A percentile compares a stretch with the other conserved stretches of the same genome.
Conservation (phyloP, 2,797 vertebrate genomes). For the Anguilla anguilla region DNA sequence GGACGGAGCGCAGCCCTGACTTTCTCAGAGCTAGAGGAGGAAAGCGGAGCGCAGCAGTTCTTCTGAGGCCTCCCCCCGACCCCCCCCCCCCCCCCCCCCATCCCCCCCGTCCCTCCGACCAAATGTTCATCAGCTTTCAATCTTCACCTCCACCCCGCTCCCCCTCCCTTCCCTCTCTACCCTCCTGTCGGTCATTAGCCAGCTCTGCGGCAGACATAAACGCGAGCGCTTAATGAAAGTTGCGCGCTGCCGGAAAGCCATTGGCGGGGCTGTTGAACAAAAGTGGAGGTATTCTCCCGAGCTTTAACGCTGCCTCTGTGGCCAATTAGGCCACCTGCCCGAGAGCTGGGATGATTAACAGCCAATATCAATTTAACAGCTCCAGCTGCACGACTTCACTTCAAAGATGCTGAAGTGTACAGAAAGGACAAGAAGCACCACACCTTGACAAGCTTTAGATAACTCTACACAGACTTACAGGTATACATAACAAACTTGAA, state of each 20-base stretch:
- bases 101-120: not conserved
- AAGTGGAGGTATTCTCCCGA: slow-evolving; percentile 47
- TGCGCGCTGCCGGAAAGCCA: slow-evolving; percentile 61
- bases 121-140: not conserved
- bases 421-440: not conserved
- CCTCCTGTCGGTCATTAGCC: slow-evolving; percentile 6
- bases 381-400: slow-evolving; percentile 13
- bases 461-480: not conserved
- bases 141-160: not conserved
- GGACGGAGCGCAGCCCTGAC: not conserved
- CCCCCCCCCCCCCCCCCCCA: not conserved
- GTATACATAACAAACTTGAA: not conserved
- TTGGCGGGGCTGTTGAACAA: slow-evolving; percentile 47
- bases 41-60: not conserved
- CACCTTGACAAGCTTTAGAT: not conserved
- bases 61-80: not conserved
- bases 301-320: slow-evolving; percentile 51
- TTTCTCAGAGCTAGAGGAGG: not conserved
- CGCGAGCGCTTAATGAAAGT: slow-evolving; percentile 46
- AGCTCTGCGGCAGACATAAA: slow-evolving; percentile 51
- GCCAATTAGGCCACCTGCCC: slow-evolving; percentile 65
- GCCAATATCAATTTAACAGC: slow-evolving; percentile 64
- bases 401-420: not conserved
- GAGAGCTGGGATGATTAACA: slow-evolving; percentile 60
- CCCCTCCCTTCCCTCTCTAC: not conserved